Evolutionary conservation across 2,888 invertebrate genomes (phyloP), one percentile per base, ranked within the genome.

Genomic region (Barypeithes pellucidus): DNA sequence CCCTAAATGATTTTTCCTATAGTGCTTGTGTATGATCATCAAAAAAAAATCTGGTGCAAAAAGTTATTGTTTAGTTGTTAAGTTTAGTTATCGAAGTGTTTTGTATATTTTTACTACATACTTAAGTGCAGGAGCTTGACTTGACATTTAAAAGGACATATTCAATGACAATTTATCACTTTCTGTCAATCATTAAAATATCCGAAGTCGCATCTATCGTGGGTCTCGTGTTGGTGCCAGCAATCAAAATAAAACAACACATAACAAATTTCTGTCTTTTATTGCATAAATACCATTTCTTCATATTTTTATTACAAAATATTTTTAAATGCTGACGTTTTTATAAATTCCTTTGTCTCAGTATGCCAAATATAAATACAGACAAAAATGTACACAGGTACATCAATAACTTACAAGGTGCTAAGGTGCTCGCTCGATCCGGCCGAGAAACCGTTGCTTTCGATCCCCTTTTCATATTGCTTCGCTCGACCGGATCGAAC

Each of bases 251-350:
- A 62, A 63, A 57, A 36, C n/a, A 36, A 16, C 3, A 16, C 18
- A 22, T 61, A 29, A 14, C 24, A 29, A 45, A 43, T 61, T 43
- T 61, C 61, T 61, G 54, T 57, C 54, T 61, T 60, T 61, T 61
- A 61, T 61, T 61, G 61, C 61, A 61, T 61, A 61, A 61, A 61
- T 61, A 43, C 14, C 45, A 61, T 45, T 61, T 45, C 29, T 43
- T 43, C 61, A 61, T 45, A 29, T 61, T 61, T 39, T 45, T 29
- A 7, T 54, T 61, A 61, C 61, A 61, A 43, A 24, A 45, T 14
- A 24, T 61, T 45, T 43, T 43, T 16, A 36, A 57, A 54, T 4
- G 22, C 11, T 12, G 12, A 52, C 20, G 29, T 11, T 16, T 29
- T 43, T 16, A 29, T 57, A 8, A 36, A 18, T 57, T 57, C 11